Evolutionary conservation across 2,888 invertebrate genomes (phyloP), one percentile per base, ranked within the genome.

Genomic region (Papilio gigon): DNA sequence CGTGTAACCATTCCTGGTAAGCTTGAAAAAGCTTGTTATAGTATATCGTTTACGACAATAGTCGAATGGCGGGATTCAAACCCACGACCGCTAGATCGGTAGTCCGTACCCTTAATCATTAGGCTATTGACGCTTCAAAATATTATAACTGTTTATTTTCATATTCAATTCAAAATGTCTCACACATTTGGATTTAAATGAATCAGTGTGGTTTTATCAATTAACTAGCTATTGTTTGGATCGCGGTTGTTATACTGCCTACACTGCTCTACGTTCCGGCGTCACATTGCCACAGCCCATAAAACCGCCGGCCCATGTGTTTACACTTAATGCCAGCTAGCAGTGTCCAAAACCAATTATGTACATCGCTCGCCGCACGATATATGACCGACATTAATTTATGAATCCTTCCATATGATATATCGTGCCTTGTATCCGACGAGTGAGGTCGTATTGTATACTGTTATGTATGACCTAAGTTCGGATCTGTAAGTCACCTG

Each of bases 341-440:
- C 76, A 75, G 77, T 77, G 77, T 78, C 80, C 81, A 78, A 84
- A 84, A 84, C 84, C 86, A 86, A 86, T 87, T 85, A 87, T 82
- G 84, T 80, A 80, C 84, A 80, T 82, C 81, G 82, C 81, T 81
- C 84, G 84, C 78, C 80, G 77, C 80, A 79, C 80, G 77, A 83
- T 83, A 78, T 83, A 83, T 80, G 81, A 79, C 75, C 75, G 76
- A 68, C 68, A 68, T 63, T 30, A 72, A 74, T 76, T 76, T 76
- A 75, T 75, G 73, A 71, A 72, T 71, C 58, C 63, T 42, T 8
- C 65, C 47, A 62, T 56, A 70, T 70, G 69, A 70, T 70, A 62
- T 65, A 70, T 70, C 37, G 58, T 66, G 62, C 60, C 65, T 70
- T 65, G 56, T 66, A 65, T 58, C 25, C 56, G 44, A 25, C 14